Conservation (phyloP, 2,113 vertebrate genomes). For the Dromiciops gliroides region DNA sequence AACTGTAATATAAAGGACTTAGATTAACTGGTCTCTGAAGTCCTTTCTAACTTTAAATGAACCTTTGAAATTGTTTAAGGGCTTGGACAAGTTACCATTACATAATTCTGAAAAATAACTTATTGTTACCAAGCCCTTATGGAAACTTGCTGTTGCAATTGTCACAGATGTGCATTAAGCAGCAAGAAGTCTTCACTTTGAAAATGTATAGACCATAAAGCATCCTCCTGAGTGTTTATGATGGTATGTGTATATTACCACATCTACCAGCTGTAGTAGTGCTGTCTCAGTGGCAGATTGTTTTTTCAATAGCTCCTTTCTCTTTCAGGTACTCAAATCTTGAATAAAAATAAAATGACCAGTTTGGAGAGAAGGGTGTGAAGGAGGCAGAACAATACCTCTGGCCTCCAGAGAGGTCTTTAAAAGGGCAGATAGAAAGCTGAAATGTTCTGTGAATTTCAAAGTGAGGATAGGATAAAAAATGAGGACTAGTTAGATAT, state of each 20-base stretch:
- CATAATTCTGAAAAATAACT: neutral
- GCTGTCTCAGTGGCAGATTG: neutral
- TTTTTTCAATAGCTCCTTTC: neutral
- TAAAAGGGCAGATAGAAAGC: conserved; percentile 53
- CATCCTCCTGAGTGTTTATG: neutral
- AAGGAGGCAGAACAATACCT: neutral
- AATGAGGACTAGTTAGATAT: neutral
- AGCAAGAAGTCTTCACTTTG: neutral
- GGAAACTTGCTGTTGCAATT: neutral
- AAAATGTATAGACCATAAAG: neutral
- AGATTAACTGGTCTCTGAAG: neutral
- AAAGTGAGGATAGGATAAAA: conserved; percentile 30
- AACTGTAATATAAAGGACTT: neutral
- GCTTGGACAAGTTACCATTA: neutral
- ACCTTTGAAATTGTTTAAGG: neutral
- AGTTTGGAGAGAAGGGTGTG: neutral
- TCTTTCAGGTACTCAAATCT: neutral
- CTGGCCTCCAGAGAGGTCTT: neutral
- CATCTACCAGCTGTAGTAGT: neutral
- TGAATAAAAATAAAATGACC: neutral
- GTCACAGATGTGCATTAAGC: conserved; percentile 7
- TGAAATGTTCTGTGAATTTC: neutral
- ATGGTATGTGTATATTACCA: neutral
- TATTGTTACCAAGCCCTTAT: neutral
- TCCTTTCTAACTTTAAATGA: neutral